Base-by-base conservation (phyloP, 2,888 invertebrate genomes). In the Empis stercorea region DNA sequence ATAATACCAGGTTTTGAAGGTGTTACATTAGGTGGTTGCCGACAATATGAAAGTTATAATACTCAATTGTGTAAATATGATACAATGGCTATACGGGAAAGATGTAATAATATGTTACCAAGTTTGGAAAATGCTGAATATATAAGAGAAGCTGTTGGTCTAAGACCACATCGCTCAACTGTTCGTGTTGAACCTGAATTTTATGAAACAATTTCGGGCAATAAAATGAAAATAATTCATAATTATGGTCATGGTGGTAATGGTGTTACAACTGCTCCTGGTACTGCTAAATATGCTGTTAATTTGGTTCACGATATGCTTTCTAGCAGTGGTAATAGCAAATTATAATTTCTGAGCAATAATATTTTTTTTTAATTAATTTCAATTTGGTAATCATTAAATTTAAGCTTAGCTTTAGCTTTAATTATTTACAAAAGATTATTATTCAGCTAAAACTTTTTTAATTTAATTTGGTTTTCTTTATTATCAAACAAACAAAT, bases 201-300 rank as follows among this genome's bases (percentile, higher is more conserved):
- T 4, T 45, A 72, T 1, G 59, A 53, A 1, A 59, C 55, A 43
- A 37, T 47, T 23, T 52, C 64, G 11, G 76, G 75, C 2, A 63
- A 71, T 53, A 72, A 64, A 52, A 51, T 72, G 1, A 75, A 79
- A 73, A 74, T 94, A 30, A 81, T 95, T 7, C 95, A 96, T 64
- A 91, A 94, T 66, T 95, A 95, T 62, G 95, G 95, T 0, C 95
- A 95, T 63, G 93, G 94, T 1, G 93, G 92, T 0, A 92, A 93
- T 63, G 95, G 95, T 1, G 84, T 95, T 0, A 85, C 86, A 50
- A 79, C 88, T 34, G 85, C 89, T 6, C 94, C 94, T 27, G 94
- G 94, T 10, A 91, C 92, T 0, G 80, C 86, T 0, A 72, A 79
- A 49, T 75, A 88, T 59, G 88, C 91, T 1, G 79, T 87, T 1